Conservation (phyloP, 2,888 invertebrate species). For the Celastrina argiolus region DNA sequence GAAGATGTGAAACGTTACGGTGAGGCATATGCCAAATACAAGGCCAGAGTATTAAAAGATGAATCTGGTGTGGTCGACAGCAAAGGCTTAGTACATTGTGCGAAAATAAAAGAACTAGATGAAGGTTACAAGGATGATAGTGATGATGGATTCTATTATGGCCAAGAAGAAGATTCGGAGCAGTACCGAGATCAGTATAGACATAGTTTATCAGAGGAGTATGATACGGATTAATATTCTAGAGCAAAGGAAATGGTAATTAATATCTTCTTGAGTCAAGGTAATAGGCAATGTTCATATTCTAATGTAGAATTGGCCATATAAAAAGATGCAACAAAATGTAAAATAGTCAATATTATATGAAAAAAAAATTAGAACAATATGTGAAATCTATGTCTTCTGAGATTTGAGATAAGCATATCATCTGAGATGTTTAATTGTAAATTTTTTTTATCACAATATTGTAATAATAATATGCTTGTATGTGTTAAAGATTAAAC, state of each 20-base stretch:
- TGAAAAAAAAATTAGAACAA: too few species aligned
- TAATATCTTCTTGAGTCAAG: too few species aligned
- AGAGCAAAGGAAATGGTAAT: background rate
- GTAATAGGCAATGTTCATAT: too few species aligned
- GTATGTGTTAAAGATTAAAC: too few species aligned
- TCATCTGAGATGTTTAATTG: too few species aligned
- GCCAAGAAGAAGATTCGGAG: slow-evolving; percentile 58
- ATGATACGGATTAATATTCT: slow-evolving; percentile 44
- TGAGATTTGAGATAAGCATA: too few species aligned
- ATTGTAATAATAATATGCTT: too few species aligned
- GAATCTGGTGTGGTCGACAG: slow-evolving; percentile 41
- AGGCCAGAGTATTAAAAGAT: slow-evolving; percentile 65
- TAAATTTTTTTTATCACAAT: too few species aligned
- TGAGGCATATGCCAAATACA: slow-evolving; percentile 82
- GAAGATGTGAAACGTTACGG: slow-evolving; percentile 81
- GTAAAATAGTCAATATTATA: too few species aligned
- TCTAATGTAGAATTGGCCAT: too few species aligned
- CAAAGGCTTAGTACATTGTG: slow-evolving; percentile 47
- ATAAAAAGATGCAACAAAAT: too few species aligned
- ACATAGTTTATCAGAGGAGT: slow-evolving; percentile 45
- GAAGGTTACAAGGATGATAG: slow-evolving; percentile 59
- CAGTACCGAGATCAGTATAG: slow-evolving; percentile 57
- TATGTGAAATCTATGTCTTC: background rate
- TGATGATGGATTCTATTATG: slow-evolving; percentile 68
- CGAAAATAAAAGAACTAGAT: slow-evolving; percentile 43